Base-by-base conservation (phyloP, 2,888 invertebrate genomes). In the Bembecia ichneumoniformis region DNA sequence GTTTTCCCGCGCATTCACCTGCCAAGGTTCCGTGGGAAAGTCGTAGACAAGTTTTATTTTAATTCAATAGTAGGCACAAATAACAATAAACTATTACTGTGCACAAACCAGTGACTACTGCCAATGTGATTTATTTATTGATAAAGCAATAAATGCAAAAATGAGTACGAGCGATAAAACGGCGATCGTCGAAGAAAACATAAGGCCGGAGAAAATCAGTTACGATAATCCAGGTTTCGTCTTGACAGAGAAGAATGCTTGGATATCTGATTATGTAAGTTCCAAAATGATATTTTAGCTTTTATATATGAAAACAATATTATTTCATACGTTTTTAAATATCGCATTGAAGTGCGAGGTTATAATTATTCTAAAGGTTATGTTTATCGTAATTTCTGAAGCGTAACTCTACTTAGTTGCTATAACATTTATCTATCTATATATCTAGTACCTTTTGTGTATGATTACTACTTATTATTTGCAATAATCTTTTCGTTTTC, bases 191-290 rank as follows among this genome's bases (percentile, higher is more conserved):
- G 54, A 57, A 55, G 59, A 51, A 52, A 71, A 65, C 63, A 66
- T 65, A 60, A 60, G 65, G 35, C 68, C 68, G 50, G 71, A 71
- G 48, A 74, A 72, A 55, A 63, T 67, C 59, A 68, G 74, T 52
- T 82, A 77, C 52, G 79, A 80, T 55, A 86, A 86, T 58, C 65
- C 74, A 7, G 87, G 74, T 45, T 86, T 79, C 63, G 74, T 77
- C 55, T 66, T 77, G 64, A 71, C 77, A 3, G 86, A 84, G 56
- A 77, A 80, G 62, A 70, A 72, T 63, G 57, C 66, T 49, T 74
- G 69, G 71, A 62, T 60, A 51, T 52, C 60, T 46, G 58, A 60
- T 52, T 59, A 73, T 74, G 75, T 77, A 58, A 3, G 59, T 48
- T 35, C 47, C 3, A 14, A 4, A 40, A n/a, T 40, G n/a, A 40